A percentile compares a stretch with the other conserved stretches of the same genome.
These are phyloP conservation scores for Crossaster papposus DNA, from an alignment of 53 echinoderm and acorn worm genomes.

Conservation along the genomic window DNA sequence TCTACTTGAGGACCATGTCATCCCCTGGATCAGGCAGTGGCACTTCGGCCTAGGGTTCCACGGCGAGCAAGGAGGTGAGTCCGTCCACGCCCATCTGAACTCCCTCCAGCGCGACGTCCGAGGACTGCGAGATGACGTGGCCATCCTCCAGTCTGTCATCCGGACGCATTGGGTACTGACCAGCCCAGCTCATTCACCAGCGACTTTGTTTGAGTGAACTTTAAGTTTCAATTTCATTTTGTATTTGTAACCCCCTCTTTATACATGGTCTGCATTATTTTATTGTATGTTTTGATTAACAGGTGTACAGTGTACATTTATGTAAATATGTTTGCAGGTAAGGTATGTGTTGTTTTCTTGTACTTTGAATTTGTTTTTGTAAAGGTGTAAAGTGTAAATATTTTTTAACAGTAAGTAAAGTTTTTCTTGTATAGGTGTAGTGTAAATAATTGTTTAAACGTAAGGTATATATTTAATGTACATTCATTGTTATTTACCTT, in stretches of 20 bases:
- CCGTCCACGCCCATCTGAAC: conserved; percentile 62
- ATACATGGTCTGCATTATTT: no score
- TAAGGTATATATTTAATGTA: no score
- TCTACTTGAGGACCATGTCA: conserved; percentile 45
- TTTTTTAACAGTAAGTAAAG: not conserved
- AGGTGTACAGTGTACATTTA: conserved; percentile 5
- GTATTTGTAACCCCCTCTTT: not conserved
- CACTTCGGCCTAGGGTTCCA: conserved; percentile 58
- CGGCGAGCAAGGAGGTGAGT: conserved; percentile 63
- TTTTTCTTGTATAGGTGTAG: no score
- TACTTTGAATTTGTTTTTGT: not conserved
- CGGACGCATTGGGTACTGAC: conserved; percentile 39
- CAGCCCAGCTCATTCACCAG: not conserved
- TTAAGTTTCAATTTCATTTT: no score
- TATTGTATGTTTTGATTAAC: no score
- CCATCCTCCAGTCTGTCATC: conserved; percentile 35
- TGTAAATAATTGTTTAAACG: no score
- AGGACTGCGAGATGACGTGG: conserved; percentile 57
- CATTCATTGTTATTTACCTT: no score
- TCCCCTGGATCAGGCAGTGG: conserved; percentile 43
- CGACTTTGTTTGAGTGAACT: not conserved
- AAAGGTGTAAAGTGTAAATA: not conserved
- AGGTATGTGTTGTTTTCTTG: not conserved
- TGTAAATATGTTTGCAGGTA: not conserved
- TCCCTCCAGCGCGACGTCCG: conserved; percentile 49